Conservation (phyloP, 2,888 invertebrate species). For the Ophioninae sp. region DNA sequence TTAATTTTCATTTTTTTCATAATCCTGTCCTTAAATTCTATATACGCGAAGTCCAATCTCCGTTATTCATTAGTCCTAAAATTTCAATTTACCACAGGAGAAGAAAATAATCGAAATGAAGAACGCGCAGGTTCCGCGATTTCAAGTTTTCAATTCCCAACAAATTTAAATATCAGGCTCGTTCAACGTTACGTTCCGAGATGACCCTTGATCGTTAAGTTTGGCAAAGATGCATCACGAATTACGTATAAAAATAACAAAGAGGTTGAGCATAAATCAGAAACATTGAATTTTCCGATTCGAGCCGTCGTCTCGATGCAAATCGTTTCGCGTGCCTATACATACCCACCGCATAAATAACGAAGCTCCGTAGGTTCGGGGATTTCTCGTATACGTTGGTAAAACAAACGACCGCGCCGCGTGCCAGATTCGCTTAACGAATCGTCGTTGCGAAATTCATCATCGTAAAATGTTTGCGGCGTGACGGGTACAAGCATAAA, state of each 20-base stretch:
- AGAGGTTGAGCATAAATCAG: conserved; percentile 48
- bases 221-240: conserved; percentile 34
- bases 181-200: neutral
- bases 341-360: conserved; percentile 41
- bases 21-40: no score
- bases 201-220: neutral
- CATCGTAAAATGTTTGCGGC: conserved; percentile 9
- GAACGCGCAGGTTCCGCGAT: no score
- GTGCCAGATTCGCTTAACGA: conserved; percentile 66
- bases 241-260: neutral
- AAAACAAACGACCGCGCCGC: conserved; percentile 52
- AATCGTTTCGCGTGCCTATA: neutral
- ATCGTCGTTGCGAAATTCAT: conserved; percentile 34
- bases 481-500: neutral
- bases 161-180: neutral
- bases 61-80: neutral
- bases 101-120: neutral
- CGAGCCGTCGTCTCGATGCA: conserved; percentile 11
- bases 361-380: neutral
- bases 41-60: no score
- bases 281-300: conserved; percentile 58
- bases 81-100: neutral
- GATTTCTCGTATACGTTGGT: conserved; percentile 5
- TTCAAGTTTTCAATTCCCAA: no score
- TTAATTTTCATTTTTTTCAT: no score